phyloP scores from a whole-genome alignment of 2,888 invertebrate species.

The Tenthredo mesomela region DNA sequence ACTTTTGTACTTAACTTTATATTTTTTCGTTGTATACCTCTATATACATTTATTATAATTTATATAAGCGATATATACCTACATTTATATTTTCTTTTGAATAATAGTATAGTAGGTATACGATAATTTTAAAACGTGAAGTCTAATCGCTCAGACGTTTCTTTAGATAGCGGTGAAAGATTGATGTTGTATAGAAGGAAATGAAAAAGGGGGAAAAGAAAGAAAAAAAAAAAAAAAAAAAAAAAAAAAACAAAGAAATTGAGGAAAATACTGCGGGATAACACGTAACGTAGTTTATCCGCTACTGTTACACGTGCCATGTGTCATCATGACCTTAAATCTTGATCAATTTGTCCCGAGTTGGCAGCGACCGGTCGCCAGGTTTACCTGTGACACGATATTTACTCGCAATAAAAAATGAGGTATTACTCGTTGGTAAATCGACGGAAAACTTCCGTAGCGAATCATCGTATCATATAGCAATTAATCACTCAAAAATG shows the following conservation, averaged over 20 bases:
- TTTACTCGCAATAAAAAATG: slow-evolving; percentile 37
- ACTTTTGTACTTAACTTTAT: neutral
- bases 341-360: slow-evolving; percentile 52
- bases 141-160: neutral
- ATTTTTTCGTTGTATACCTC: neutral
- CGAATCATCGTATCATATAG: neutral
- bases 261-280: slow-evolving; percentile 7
- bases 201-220: neutral
- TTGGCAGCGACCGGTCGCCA: neutral
- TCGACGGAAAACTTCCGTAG: neutral
- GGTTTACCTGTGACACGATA: slow-evolving; percentile 42
- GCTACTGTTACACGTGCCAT: slow-evolving; percentile 37
- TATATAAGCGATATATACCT: neutral
- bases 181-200: neutral
- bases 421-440: slow-evolving; percentile 29
- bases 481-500: neutral
- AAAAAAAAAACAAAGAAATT: neutral
- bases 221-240: neutral
- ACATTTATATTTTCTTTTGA: neutral
- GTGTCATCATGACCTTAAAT: slow-evolving; percentile 54
- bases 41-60: neutral
- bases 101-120: no score
- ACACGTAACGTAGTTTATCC: slow-evolving; percentile 42
- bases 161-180: neutral
- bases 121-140: neutral